Percentiles rank a stretch among this genome's conserved stretches.
phyloP scores from a whole-genome alignment of 2,797 vertebrate species.

The Hybognathus amarus region DNA sequence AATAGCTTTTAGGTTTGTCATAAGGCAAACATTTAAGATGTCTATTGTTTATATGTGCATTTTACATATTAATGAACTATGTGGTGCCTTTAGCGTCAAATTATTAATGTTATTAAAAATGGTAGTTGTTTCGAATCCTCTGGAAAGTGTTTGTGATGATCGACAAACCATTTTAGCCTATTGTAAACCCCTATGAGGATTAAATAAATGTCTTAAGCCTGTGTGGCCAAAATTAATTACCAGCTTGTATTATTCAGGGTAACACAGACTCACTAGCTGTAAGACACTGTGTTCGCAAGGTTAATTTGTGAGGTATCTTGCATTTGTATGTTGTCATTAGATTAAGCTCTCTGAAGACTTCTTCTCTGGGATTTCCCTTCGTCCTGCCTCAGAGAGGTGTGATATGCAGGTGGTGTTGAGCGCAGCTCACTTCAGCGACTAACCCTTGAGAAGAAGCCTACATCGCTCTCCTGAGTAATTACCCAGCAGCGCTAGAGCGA shows the following conservation, averaged over 20 bases:
- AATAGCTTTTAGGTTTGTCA: background rate
- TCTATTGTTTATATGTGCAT: background rate
- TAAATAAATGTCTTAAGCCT: background rate
- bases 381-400: slow-evolving; percentile 30
- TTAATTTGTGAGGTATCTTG: slow-evolving; percentile 43
- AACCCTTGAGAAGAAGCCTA: slow-evolving; percentile 31
- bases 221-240: slow-evolving; percentile 34
- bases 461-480: slow-evolving; percentile 56
- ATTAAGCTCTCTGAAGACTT: slow-evolving; percentile 37
- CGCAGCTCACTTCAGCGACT: slow-evolving; percentile 42
- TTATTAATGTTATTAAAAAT: slow-evolving; percentile 12
- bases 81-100: background rate
- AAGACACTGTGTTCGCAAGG: slow-evolving; percentile 36
- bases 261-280: slow-evolving; percentile 16
- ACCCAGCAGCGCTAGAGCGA: slow-evolving; percentile 47
- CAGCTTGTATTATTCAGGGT: background rate
- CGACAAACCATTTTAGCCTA: slow-evolving; percentile 15
- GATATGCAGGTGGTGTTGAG: slow-evolving; percentile 50
- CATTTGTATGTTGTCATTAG: slow-evolving; percentile 42
- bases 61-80: background rate
- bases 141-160: slow-evolving; percentile 7
- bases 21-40: background rate
- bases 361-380: slow-evolving; percentile 23
- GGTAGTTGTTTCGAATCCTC: background rate
- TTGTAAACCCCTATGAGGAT: slow-evolving; percentile 8